Percentiles rank a stretch among this genome's conserved stretches.
Evolutionary conservation across 2,888 invertebrate genomes (phyloP).

Genomic region (Drosophila mercatorum): DNA sequence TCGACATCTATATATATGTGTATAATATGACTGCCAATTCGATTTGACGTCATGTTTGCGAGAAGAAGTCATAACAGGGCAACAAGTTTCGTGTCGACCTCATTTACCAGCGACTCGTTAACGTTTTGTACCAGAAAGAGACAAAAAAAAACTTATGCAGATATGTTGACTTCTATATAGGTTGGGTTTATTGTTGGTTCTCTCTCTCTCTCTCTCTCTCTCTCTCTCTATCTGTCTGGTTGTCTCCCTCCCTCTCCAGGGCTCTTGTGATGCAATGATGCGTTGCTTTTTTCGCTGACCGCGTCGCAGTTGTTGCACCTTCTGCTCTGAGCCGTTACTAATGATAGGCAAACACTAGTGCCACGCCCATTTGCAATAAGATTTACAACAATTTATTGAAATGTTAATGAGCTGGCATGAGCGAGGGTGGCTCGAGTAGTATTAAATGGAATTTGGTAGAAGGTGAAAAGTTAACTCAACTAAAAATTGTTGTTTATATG

Average conservation of each 20-base stretch:
- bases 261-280: constrained; percentile 45
- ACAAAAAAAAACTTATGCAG: constrained; percentile 19
- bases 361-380: constrained; percentile 47
- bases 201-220: neutral
- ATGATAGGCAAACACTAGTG: constrained; percentile 62
- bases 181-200: neutral
- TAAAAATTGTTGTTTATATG: neutral
- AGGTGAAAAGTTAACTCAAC: neutral
- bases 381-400: constrained; percentile 28
- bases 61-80: constrained; percentile 41
- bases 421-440: constrained; percentile 11
- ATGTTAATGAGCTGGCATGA: constrained; percentile 41
- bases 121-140: constrained; percentile 3
- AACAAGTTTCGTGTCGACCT: constrained; percentile 53
- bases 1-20: constrained; percentile 9
- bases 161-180: constrained; percentile 13
- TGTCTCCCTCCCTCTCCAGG: constrained; percentile 18
- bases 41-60: constrained; percentile 53
- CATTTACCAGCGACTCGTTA: constrained; percentile 26
- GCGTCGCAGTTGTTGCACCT: constrained; percentile 54
- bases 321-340: constrained; percentile 62
- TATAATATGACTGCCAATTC: constrained; percentile 49
- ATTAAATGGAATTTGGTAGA: neutral
- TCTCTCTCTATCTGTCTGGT: neutral
- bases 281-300: constrained; percentile 51